phyloP scores from a whole-genome alignment of 2,797 vertebrate species.

The Pelochelys cantorii region DNA sequence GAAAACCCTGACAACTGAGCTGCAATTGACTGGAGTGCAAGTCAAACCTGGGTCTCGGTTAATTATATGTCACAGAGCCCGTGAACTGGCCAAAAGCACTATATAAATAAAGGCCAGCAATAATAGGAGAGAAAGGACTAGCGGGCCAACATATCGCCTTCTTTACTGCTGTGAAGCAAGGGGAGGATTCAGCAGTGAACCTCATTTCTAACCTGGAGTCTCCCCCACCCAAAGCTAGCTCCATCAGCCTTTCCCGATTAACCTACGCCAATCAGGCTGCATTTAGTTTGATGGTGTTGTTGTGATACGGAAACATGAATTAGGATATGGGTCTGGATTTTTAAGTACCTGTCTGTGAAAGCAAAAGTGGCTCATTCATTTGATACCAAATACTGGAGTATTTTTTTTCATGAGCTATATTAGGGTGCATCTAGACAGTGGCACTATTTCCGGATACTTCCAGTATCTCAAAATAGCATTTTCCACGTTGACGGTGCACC shows the following conservation, averaged over 20 bases:
- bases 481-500: too few species aligned
- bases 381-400: not conserved
- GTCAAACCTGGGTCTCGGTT: not conserved
- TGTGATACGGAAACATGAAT: not conserved
- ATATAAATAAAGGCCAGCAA: not conserved
- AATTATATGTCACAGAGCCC: not conserved
- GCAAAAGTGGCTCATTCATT: not conserved
- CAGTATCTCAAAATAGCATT: too few species aligned
- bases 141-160: not conserved
- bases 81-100: not conserved
- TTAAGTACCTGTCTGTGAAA: not conserved
- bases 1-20: not conserved
- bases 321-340: not conserved
- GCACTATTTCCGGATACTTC: too few species aligned
- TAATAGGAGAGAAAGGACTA: not conserved
- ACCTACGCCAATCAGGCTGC: not conserved
- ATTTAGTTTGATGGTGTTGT: not conserved
- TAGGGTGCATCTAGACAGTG: too few species aligned
- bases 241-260: not conserved
- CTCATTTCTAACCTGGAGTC: not conserved
- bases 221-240: not conserved
- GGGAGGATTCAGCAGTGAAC: not conserved
- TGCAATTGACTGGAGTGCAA: not conserved
- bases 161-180: not conserved
- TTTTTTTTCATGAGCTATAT: not conserved